A percentile compares a stretch with the other conserved stretches of the same genome.
Evolutionary conservation across 2,113 vertebrate genomes (phyloP).

Genomic region (Pica pica): DNA sequence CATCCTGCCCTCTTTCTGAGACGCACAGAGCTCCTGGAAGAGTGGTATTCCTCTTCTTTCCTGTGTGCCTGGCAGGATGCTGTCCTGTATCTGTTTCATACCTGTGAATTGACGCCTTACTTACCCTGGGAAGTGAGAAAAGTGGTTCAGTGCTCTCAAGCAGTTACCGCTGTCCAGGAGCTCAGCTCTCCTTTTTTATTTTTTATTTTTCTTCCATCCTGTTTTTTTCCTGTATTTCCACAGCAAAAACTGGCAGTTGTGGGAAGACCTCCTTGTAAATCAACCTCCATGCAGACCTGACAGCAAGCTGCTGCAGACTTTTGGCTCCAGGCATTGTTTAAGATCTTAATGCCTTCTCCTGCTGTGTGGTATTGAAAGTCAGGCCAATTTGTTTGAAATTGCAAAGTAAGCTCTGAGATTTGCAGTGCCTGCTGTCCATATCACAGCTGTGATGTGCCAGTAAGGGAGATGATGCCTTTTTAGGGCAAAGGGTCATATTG

Average conservation of each 20-base stretch:
- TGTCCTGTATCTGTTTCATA: neutral
- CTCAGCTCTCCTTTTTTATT: neutral
- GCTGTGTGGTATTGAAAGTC: constrained; percentile 1
- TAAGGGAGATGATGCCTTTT: neutral
- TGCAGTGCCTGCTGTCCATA: neutral
- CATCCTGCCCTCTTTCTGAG: neutral
- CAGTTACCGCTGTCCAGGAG: neutral
- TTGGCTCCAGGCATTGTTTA: neutral
- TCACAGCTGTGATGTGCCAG: neutral
- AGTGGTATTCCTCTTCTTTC: neutral
- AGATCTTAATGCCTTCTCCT: neutral
- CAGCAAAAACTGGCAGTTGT: neutral
- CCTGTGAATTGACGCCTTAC: neutral
- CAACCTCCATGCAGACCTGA: neutral
- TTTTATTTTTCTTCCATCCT: neutral
- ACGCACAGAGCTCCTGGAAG: neutral
- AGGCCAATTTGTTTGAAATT: neutral
- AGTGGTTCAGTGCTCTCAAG: neutral
- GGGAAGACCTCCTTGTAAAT: neutral
- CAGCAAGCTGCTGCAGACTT: constrained; percentile 1
- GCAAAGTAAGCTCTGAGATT: neutral
- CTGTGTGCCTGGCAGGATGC: neutral
- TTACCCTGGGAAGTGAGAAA: neutral
- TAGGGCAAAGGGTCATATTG: neutral
- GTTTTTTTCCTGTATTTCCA: neutral